A percentile compares a stretch with the other conserved stretches of the same genome.
These are phyloP conservation scores for Dryas iulia DNA, from an alignment of 1,140 invertebrate species.

Conservation along the genomic window DNA sequence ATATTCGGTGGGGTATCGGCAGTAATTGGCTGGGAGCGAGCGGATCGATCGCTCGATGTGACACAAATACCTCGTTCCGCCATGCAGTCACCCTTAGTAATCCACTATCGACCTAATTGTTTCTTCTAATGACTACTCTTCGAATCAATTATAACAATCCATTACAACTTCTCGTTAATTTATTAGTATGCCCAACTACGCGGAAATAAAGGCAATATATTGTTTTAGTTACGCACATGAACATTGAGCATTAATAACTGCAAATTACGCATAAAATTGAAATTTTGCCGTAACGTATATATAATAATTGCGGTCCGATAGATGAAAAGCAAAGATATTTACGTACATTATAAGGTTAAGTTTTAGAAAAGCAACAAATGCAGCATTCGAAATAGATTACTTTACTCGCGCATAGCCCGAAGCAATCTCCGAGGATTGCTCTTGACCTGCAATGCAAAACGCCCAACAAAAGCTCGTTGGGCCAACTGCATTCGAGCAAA, in stretches of 20 bases:
- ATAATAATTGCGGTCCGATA: neutral
- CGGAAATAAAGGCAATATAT: slow-evolving; percentile 28
- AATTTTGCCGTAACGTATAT: neutral
- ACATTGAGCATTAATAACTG: neutral
- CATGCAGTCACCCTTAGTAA: slow-evolving; percentile 64
- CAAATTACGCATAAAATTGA: neutral
- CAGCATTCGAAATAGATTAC: slow-evolving; percentile 33
- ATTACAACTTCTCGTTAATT: slow-evolving; percentile 51
- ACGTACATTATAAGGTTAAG: neutral
- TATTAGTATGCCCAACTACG: slow-evolving; percentile 43
- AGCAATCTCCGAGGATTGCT: slow-evolving; percentile 61
- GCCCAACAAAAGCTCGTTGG: slow-evolving; percentile 53
- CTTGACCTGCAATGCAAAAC: slow-evolving; percentile 66
- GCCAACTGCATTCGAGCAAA: slow-evolving; percentile 45
- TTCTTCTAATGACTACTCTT: slow-evolving; percentile 65
- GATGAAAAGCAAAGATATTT: neutral
- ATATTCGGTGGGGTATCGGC: slow-evolving; percentile 65
- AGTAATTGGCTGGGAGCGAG: slow-evolving; percentile 67
- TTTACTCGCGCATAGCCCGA: slow-evolving; percentile 33
- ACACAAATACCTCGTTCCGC: slow-evolving; percentile 68
- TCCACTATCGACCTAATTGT: slow-evolving; percentile 74
- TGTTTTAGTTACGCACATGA: slow-evolving; percentile 9
- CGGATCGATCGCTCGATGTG: slow-evolving; percentile 68
- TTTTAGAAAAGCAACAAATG: slow-evolving; percentile 17
- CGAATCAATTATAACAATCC: slow-evolving; percentile 57